These are phyloP conservation scores for Drosophila subsilvestris DNA, from an alignment of 2,888 invertebrate genomes.

Conservation along the genomic window DNA sequence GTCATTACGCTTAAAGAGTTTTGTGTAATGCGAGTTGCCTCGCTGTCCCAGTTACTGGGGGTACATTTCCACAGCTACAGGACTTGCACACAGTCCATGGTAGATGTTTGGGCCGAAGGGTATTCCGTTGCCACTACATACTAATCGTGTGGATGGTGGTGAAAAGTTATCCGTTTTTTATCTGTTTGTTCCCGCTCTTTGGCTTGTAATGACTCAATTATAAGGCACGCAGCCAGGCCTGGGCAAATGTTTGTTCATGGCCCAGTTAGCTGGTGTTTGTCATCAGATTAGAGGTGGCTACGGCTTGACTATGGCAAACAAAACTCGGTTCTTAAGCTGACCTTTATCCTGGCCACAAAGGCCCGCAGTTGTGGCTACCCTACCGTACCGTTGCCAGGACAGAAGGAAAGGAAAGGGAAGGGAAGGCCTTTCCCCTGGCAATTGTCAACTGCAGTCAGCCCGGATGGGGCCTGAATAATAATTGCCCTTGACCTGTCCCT, in stretches of 20 bases:
- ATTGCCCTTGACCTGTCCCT: conserved; percentile 64
- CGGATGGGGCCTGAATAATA: conserved; percentile 35
- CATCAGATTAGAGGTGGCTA: conserved; percentile 67
- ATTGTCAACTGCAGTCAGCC: conserved; percentile 53
- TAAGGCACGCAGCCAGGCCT: conserved; percentile 69
- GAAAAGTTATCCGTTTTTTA: conserved; percentile 21
- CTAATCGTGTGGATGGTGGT: not conserved
- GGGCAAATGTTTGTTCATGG: conserved; percentile 67
- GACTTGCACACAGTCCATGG: not conserved
- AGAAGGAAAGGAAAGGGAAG: not conserved
- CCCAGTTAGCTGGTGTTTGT: conserved; percentile 65
- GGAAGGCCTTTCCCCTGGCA: conserved; percentile 23
- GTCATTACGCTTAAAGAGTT: conserved; percentile 31
- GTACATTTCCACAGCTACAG: not conserved
- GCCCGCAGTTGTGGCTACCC: conserved; percentile 1
- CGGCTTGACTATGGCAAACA: conserved; percentile 44
- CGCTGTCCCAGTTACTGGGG: not conserved
- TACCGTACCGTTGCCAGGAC: not conserved
- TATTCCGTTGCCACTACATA: conserved; percentile 8
- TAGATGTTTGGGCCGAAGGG: conserved; percentile 1
- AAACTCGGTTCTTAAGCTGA: conserved; percentile 27
- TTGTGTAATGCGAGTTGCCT: conserved; percentile 19
- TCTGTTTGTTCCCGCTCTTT: conserved; percentile 34
- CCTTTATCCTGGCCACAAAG: conserved; percentile 33
- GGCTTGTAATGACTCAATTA: conserved; percentile 75